Percentiles rank a stretch among this genome's conserved stretches.
Evolutionary conservation across 1,140 invertebrate genomes (phyloP).

Genomic region (Bombus pyrosoma): DNA sequence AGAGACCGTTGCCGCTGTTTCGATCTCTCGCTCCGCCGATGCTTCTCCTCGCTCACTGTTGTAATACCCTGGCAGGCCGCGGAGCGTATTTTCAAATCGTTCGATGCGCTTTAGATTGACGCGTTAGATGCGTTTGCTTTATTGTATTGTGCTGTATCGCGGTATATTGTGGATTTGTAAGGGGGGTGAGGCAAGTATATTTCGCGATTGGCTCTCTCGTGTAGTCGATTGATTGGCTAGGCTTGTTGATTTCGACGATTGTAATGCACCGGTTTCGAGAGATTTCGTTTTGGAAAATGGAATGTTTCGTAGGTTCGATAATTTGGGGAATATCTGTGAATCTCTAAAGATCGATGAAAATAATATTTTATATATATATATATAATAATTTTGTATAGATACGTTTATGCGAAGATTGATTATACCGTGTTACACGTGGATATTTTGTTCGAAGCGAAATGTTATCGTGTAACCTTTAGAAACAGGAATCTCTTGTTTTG

Average conservation of each 20-base stretch:
- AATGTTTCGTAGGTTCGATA: neutral
- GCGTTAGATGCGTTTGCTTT: constrained; percentile 1
- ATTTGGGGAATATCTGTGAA: neutral
- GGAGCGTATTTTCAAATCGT: constrained; percentile 12
- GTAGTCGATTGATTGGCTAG: constrained; percentile 1
- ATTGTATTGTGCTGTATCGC: neutral
- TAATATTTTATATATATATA: neutral
- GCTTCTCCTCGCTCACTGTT: neutral
- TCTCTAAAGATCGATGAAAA: neutral
- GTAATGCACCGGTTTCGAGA: neutral
- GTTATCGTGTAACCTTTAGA: neutral
- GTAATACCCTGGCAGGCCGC: neutral
- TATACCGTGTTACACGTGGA: no score
- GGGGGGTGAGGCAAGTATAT: neutral
- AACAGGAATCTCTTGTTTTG: neutral
- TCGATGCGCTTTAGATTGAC: constrained; percentile 13
- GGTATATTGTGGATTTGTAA: neutral
- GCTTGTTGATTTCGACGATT: neutral
- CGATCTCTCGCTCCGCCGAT: neutral
- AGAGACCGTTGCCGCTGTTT: neutral
- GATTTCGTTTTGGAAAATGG: neutral
- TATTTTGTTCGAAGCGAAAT: no score
- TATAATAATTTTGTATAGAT: neutral
- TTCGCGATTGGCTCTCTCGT: constrained; percentile 17
- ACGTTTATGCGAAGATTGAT: neutral